phyloP scores from a whole-genome alignment of 2,888 invertebrate genomes.

The Drosophila paramelanica region DNA sequence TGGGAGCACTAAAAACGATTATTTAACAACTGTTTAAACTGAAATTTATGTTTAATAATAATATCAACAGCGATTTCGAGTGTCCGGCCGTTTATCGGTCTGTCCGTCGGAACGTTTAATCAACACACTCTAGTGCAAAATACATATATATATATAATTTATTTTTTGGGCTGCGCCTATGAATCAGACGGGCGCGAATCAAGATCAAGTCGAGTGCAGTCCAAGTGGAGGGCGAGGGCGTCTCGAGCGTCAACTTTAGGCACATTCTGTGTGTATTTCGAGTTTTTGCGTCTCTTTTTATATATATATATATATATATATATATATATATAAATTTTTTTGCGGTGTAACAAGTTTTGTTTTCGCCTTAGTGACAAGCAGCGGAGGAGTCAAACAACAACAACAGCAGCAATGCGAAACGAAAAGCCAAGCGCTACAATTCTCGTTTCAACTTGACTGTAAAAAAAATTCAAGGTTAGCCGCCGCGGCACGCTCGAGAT shows the following conservation, averaged over 20 bases:
- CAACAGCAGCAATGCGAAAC: conserved; percentile 28
- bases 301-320: not conserved
- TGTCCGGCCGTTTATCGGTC: not conserved
- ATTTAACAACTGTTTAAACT: conserved; percentile 81
- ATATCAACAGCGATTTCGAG: conserved; percentile 75
- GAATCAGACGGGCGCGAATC: conserved; percentile 65
- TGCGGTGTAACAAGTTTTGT: conserved; percentile 75
- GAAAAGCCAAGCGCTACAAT: conserved; percentile 46
- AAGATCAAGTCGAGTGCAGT: conserved; percentile 48
- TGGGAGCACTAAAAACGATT: conserved; percentile 62
- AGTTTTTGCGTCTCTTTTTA: conserved; percentile 29
- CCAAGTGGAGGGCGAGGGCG: conserved; percentile 60
- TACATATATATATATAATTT: not conserved
- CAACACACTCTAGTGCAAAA: conserved; percentile 32
- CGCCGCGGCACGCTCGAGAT: conserved; percentile 66
- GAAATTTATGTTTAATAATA: conserved; percentile 81
- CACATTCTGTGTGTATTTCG: conserved; percentile 23
- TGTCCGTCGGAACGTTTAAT: conserved; percentile 54
- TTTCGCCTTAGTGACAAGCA: conserved; percentile 51
- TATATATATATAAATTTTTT: conserved; percentile 38
- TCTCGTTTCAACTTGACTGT: conserved; percentile 68
- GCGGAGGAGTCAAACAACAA: conserved; percentile 68
- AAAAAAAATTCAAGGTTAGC: conserved; percentile 71
- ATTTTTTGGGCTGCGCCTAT: conserved; percentile 51
- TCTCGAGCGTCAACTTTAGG: conserved; percentile 47